Evolutionary conservation across 2,888 invertebrate species (phyloP).

Genomic region (Acronicta leporina): DNA sequence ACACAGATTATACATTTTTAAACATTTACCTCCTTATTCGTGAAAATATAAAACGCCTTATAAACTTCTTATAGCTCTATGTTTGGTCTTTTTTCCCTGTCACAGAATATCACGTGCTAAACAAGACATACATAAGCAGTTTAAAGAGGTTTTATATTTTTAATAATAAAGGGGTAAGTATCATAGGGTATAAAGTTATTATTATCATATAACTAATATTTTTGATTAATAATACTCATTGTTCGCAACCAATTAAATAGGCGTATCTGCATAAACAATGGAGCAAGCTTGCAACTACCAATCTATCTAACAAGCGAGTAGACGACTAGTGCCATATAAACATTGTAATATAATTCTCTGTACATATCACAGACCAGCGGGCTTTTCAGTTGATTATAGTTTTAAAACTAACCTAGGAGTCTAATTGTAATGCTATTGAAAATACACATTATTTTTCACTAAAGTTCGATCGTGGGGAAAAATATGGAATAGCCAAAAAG

Average conservation of each 20-base stretch:
- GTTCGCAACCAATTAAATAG: slow-evolving; percentile 17
- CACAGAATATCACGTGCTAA: no score
- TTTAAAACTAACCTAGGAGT: slow-evolving; percentile 60
- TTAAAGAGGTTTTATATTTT: no score
- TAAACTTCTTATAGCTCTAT: no score
- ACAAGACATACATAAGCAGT: no score
- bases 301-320: neutral
- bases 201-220: neutral
- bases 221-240: slow-evolving; percentile 14
- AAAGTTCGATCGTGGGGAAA: no score
- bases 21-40: no score
- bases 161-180: no score
- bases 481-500: no score
- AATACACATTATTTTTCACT: neutral
- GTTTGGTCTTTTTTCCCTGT: no score
- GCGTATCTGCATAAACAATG: neutral
- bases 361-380: slow-evolving; percentile 76
- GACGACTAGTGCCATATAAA: slow-evolving; percentile 33
- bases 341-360: slow-evolving; percentile 48
- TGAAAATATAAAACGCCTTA: no score
- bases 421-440: slow-evolving; percentile 39
- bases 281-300: slow-evolving; percentile 17
- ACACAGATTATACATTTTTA: neutral
- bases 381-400: slow-evolving; percentile 57
- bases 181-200: no score